Base-by-base conservation (phyloP, 2,113 vertebrate species). In the Eudyptes chrysolophus region DNA sequence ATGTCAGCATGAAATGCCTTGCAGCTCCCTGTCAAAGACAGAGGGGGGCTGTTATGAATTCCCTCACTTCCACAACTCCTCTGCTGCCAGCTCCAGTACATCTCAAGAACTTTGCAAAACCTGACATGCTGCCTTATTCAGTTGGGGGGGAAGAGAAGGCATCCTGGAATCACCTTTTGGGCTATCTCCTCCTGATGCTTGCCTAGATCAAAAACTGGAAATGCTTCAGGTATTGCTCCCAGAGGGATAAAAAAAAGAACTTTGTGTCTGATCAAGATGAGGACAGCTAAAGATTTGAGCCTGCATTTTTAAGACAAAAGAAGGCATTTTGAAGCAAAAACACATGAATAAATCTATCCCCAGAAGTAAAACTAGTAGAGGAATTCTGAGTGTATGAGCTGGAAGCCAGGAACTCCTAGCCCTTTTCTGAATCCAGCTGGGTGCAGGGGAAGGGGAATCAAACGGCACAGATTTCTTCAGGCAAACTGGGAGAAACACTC, bases 401-500 rank as follows among this genome's bases (percentile, higher is more conserved):
- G 52, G 30, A 55, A 87, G 74, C 49, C 84, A 76, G 81, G 65
- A 89, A 89, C 81, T 89, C 54, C 22, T 27, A 40, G 34, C 34
- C 25, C 52, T 76, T 70, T 84, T 72, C 87, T 79, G 68, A 89
- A 92, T 92, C 62, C 71, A 94, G 16, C 34, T 76, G 55, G 44
- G 58, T 57, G 54, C 87, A 69, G 44, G 61, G 17, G 42, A 42
- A 42, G 38, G 44, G 42, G 36, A 62, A 92, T 93, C 26, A 96
- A 96, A 93, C 6, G 0, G 58, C 10, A 6, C 40, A 46, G 48
- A 92, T 92, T 96, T 87, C 96, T 95, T 78, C 92, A 96, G 95
- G 78, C 89, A 88, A 94, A 86, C 62, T 92, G 84, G 78, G 61
- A 95, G 62, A 93, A 95, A 96, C 87, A 64, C 54, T 94, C 69